Evolutionary conservation across 2,113 vertebrate species (phyloP), one percentile per base, ranked within the genome.

Genomic region (Gadus macrocephalus): DNA sequence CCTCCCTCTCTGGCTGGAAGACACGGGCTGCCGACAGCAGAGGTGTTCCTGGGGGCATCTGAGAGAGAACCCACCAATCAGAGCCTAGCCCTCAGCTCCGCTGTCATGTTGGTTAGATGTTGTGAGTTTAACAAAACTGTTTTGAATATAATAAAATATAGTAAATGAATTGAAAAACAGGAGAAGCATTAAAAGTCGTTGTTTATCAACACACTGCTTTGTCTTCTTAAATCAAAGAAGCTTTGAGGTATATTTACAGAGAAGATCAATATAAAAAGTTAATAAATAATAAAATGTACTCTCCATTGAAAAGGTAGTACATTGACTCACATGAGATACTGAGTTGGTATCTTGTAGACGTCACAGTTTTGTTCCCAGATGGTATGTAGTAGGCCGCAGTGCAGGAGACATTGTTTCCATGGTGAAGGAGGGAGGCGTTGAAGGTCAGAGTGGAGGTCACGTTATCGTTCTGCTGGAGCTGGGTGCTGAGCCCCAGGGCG

Each of bases 361-460:
- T 5, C 22, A 22, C 17, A 9, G 22, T 15, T 35, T 14, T 3
- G 63, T 53, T 61, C 35, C 76, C 75, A 75, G 76, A 60, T 66
- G 62, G 67, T 67, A 56, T 71, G 15, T 0, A 53, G 75, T 87
- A 86, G 56, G 3, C 1, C 1, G 77, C 86, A 56, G 67, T 77
- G 25, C 84, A 87, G 66, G 70, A 74, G 69, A 88, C 67, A 0
- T 14, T 19, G 69, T 61, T 2, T 64, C 66, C 12, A 15, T 81
- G 64, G 71, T 76, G 77, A 25, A 71, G 68, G 22, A 68, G 59
- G 70, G 86, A 79, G 42, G 79, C 82, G 66, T 16, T 86, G 78
- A 85, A 85, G 66, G 0, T 88, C 64, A 86, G 22, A 31, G 66
- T 63, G 60, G 84, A 86, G 25, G 12, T 73, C 68, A 53, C 20